Percentiles rank a stretch among this genome's conserved stretches.
These are phyloP conservation scores for Erebia palarica DNA, from an alignment of 2,888 invertebrate species.

Conservation along the genomic window DNA sequence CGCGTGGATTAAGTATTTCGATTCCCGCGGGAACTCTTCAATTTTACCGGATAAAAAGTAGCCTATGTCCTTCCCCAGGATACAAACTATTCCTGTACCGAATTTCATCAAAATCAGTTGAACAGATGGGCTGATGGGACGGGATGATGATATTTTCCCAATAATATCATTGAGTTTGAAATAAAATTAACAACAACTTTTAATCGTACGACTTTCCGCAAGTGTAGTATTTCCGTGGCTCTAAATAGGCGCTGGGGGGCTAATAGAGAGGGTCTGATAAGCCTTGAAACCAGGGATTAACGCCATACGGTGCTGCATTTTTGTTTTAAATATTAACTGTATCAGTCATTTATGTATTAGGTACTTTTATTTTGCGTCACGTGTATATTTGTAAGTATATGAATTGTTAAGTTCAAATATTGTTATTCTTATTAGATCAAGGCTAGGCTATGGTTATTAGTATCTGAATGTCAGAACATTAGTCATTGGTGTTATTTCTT, in stretches of 20 bases:
- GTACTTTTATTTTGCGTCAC: too few relatives aligned
- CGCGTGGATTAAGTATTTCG: too few relatives aligned
- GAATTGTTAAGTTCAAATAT: too few relatives aligned
- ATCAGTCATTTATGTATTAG: neutral
- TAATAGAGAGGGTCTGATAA: conserved; percentile 17
- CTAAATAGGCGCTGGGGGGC: conserved; percentile 17
- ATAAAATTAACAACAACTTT: neutral
- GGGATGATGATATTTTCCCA: too few relatives aligned
- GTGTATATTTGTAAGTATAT: too few relatives aligned
- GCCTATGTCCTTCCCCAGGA: too few relatives aligned
- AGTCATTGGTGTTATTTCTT: conserved; percentile 21
- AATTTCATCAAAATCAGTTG: too few relatives aligned
- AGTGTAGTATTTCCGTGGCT: neutral
- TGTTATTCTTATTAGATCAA: conserved; percentile 19
- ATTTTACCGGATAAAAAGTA: too few relatives aligned
- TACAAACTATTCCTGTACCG: too few relatives aligned
- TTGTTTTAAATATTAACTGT: conserved; percentile 6
- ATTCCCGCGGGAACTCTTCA: too few relatives aligned
- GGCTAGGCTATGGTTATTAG: conserved; percentile 32
- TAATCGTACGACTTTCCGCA: neutral
- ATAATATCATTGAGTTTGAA: too few relatives aligned
- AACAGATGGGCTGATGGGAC: too few relatives aligned
- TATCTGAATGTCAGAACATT: conserved; percentile 16
- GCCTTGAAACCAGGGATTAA: conserved; percentile 15
- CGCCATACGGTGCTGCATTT: conserved; percentile 10